Conservation (phyloP, 2,797 vertebrate species). For the Centropyge bicolor region DNA sequence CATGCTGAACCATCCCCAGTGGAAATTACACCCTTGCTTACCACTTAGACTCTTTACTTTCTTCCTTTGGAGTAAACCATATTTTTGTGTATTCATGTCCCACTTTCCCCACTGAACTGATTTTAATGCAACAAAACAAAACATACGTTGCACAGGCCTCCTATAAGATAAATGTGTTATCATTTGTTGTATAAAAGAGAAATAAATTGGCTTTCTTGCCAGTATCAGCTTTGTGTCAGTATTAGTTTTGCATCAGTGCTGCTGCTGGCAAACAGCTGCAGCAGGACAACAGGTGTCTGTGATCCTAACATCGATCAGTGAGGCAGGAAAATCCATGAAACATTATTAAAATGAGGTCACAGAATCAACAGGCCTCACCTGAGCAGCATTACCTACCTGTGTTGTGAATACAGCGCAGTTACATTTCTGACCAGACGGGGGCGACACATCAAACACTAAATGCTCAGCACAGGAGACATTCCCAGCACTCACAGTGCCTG, state of each 20-base stretch:
- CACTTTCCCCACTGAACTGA: too few relatives aligned
- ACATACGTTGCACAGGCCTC: neutral
- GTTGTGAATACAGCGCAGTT: conserved; percentile 29
- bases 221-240: conserved; percentile 11
- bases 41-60: neutral
- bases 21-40: neutral
- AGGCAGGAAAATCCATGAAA: neutral
- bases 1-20: neutral
- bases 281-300: conserved; percentile 22
- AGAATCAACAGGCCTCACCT: conserved; percentile 21
- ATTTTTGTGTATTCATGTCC: neutral
- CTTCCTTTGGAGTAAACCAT: neutral
- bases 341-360: conserved; percentile 1
- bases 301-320: conserved; percentile 19
- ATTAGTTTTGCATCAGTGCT: conserved; percentile 26
- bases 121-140: neutral
- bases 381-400: conserved; percentile 5
- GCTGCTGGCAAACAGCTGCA: conserved; percentile 27
- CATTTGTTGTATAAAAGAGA: neutral
- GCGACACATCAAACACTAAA: conserved; percentile 53
- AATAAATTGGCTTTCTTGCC: neutral
- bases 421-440: conserved; percentile 65
- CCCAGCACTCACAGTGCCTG: conserved; percentile 32
- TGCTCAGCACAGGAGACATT: conserved; percentile 15
- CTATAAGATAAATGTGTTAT: neutral